Evolutionary conservation across 2,888 invertebrate genomes (phyloP), one percentile per base, ranked within the genome.

Genomic region (Camptogramma bilineatum): DNA sequence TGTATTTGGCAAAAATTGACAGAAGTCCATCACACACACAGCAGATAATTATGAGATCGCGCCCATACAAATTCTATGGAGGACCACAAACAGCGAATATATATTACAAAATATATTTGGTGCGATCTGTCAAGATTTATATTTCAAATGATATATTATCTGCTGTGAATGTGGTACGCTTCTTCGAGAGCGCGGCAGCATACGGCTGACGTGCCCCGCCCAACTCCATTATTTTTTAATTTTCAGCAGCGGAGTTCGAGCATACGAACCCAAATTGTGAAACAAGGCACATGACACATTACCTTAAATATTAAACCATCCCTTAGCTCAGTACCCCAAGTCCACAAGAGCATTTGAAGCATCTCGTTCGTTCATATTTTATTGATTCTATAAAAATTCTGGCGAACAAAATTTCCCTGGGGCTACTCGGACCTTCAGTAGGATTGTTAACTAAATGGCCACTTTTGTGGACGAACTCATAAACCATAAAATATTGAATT

Each of bases 401-500:
- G 17, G 18, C 19, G 34, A 48, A 19, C 19, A 13, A 13, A 13
- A 48, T 48, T 48, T 48, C 48, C 48, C 48, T 13, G 5, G 48
- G 48, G 48, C 10, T 21, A 0, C 21, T 48, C 48, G 48, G 21
- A 21, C 48, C 21, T 51, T 51, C 31, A 31, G n/a, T 17, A 50
- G 10, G 8, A 51, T 28, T 51, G 51, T 31, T 31, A 16, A 28
- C 24, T 51, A 31, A 51, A 28, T 48, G 48, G 21, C 21, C 46
- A n/a, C 13, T 47, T 47, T 47, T 47, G 21, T 47, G 47, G 19
- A 47, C n/a, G 10, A 31, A 51, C n/a, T 28, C 28, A 31, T 39
- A 13, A 39, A 13, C 34, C 13, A 62, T 10, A 5, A 42, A 16
- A 5, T 42, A 42, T 4, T 16, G 42, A 42, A 42, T 42, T 5